Evolutionary conservation across 2,797 vertebrate species (phyloP).

Genomic region (Gambusia yucatana): DNA sequence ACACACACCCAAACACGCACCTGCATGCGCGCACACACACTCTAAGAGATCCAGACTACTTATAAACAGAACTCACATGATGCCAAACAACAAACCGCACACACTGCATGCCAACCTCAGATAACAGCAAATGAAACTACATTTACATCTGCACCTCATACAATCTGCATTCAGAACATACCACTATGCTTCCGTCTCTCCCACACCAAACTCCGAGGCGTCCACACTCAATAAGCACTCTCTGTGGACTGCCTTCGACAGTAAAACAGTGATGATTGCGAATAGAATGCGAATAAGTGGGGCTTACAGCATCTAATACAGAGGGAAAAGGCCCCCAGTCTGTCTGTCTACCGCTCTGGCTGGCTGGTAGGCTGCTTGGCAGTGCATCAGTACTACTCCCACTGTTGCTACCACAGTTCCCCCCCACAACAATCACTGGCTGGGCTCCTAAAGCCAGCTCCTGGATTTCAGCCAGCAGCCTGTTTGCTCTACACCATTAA

Average conservation of each 20-base stretch:
- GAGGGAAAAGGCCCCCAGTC: constrained; percentile 79
- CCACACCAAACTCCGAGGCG: constrained; percentile 73
- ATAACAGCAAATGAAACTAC: constrained; percentile 68
- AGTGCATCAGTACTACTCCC: constrained; percentile 78
- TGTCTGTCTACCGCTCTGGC: constrained; percentile 71
- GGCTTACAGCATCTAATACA: constrained; percentile 81
- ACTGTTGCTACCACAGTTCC: constrained; percentile 68
- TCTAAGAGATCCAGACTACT: constrained; percentile 41
- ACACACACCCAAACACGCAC: constrained; percentile 15
- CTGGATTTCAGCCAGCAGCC: constrained; percentile 87
- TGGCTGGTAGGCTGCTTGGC: constrained; percentile 75
- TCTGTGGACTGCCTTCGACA: constrained; percentile 81
- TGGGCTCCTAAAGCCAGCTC: constrained; percentile 80
- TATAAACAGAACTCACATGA: constrained; percentile 70
- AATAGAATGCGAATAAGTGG: constrained; percentile 82
- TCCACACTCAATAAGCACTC: constrained; percentile 80
- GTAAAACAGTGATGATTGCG: constrained; percentile 88
- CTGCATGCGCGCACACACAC: constrained; percentile 12
- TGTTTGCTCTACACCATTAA: constrained; percentile 93
- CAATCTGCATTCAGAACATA: constrained; percentile 66
- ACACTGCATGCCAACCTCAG: constrained; percentile 62
- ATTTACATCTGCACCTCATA: constrained; percentile 65
- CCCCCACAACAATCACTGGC: constrained; percentile 88
- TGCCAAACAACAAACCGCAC: constrained; percentile 59
- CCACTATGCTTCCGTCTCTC: constrained; percentile 54